phyloP scores from a whole-genome alignment of 2,888 invertebrate species.

The Tetramorium bicarinatum region DNA sequence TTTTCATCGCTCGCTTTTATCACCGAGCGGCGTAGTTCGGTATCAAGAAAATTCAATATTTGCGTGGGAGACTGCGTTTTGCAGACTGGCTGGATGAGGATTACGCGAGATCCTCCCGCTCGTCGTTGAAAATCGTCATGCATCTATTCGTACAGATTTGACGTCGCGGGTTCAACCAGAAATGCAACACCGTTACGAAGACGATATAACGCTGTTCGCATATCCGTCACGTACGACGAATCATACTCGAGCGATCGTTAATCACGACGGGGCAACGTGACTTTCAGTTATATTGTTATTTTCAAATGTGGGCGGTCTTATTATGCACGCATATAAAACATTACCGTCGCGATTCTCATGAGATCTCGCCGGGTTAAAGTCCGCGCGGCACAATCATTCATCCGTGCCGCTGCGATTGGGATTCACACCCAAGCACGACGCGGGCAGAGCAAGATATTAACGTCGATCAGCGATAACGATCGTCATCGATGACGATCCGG shows the following conservation, averaged over 20 bases:
- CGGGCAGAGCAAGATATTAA: constrained; percentile 57
- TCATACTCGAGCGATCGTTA: constrained; percentile 21
- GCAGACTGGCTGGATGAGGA: constrained; percentile 35
- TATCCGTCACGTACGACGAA: constrained; percentile 30
- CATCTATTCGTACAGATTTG: constrained; percentile 30
- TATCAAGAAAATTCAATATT: constrained; percentile 69
- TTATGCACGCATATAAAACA: constrained; percentile 16
- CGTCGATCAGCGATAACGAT: constrained; percentile 61
- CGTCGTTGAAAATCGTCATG: constrained; percentile 2
- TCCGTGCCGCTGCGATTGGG: constrained; percentile 46
- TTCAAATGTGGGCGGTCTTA: not conserved
- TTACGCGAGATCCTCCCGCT: constrained; percentile 47
- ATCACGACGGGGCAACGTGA: constrained; percentile 36
- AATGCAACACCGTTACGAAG: not conserved
- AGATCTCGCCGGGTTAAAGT: constrained; percentile 31
- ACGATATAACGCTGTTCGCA: not conserved
- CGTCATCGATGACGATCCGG: constrained; percentile 55
- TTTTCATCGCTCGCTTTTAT: constrained; percentile 51
- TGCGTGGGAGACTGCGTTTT: constrained; percentile 55
- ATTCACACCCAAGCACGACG: constrained; percentile 57
- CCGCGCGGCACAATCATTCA: constrained; percentile 28
- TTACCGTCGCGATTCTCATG: constrained; percentile 8
- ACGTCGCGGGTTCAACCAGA: not conserved
- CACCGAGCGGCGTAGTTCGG: constrained; percentile 25
- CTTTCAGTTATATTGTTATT: constrained; percentile 22